These are phyloP conservation scores for Gephyroberyx darwinii DNA, from an alignment of 2,797 vertebrate genomes.

Conservation along the genomic window DNA sequence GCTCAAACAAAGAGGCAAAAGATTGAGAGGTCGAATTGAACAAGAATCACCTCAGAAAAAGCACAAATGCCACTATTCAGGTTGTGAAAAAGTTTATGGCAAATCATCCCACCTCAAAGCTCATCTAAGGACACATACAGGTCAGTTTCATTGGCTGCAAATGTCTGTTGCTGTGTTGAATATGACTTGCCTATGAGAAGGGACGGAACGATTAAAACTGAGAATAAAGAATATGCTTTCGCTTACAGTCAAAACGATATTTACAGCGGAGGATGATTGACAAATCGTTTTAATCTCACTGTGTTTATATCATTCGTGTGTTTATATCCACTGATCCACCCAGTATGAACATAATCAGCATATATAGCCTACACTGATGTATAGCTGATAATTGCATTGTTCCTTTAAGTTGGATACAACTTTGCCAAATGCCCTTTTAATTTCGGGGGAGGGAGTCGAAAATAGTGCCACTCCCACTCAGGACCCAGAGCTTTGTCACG, in stretches of 20 bases:
- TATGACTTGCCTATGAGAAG: conserved; percentile 60
- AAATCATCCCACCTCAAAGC: conserved; percentile 99
- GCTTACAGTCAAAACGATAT: conserved; percentile 11
- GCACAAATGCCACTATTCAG: conserved; percentile 99
- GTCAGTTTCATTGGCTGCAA: conserved; percentile 85
- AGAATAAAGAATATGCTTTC: conserved; percentile 41
- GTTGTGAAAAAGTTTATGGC: conserved; percentile 99
- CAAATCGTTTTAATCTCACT: neutral
- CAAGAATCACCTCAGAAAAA: conserved; percentile 94
- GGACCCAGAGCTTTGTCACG: conserved; percentile 72
- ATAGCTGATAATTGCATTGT: conserved; percentile 19
- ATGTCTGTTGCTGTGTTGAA: conserved; percentile 57
- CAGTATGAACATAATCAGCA: conserved; percentile 1
- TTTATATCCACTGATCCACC: conserved; percentile 35
- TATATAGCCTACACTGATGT: neutral
- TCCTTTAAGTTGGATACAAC: conserved; percentile 63
- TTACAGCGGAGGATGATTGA: conserved; percentile 1
- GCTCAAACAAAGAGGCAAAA: conserved; percentile 94
- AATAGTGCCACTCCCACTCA: conserved; percentile 85
- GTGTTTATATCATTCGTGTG: conserved; percentile 3
- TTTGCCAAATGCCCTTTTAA: conserved; percentile 64
- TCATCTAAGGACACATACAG: conserved; percentile 99
- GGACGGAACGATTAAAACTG: conserved; percentile 20
- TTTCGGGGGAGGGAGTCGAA: conserved; percentile 58
- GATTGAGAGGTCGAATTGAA: conserved; percentile 88